Conservation (phyloP, 35 echinoderm and acorn worm genomes). For the Ophioderma brevispina region DNA sequence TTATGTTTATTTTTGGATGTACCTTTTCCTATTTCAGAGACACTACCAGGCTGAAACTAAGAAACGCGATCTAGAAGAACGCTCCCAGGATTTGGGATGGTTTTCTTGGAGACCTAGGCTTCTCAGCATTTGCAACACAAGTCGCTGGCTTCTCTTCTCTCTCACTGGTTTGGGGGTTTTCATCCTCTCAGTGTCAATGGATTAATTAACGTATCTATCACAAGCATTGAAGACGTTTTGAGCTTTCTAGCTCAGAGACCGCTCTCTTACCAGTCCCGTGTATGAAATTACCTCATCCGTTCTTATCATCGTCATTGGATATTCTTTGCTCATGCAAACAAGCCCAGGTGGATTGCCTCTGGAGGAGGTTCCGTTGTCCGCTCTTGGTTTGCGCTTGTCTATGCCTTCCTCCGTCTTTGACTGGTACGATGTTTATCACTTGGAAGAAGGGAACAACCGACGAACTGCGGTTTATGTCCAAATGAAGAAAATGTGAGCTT, state of each 20-base stretch:
- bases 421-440: no score
- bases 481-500: no score
- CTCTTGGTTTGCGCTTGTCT: conserved; percentile 57
- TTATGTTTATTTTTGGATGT: no score
- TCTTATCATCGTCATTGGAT: conserved; percentile 60
- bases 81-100: no score
- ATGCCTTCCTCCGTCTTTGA: no score
- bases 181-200: conserved; percentile 79
- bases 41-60: no score
- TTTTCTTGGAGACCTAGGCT: conserved; percentile 17
- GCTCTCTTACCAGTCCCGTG: conserved; percentile 67
- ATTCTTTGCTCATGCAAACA: conserved; percentile 77
- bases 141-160: conserved; percentile 33
- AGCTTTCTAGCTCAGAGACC: conserved; percentile 56
- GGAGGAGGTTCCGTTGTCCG: conserved; percentile 47
- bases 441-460: no score
- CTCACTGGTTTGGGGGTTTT: conserved; percentile 16
- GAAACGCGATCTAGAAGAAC: no score
- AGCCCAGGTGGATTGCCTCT: conserved; percentile 65
- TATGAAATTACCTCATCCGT: conserved; percentile 55
- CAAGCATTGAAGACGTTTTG: conserved; percentile 86
- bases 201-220: conserved; percentile 53
- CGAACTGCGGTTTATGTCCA: no score
- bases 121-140: conserved; percentile 26
- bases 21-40: no score